A percentile compares a stretch with the other conserved stretches of the same genome.
These are phyloP conservation scores for Rhodophaea formosa DNA, from an alignment of 2,888 invertebrate genomes.

Conservation along the genomic window DNA sequence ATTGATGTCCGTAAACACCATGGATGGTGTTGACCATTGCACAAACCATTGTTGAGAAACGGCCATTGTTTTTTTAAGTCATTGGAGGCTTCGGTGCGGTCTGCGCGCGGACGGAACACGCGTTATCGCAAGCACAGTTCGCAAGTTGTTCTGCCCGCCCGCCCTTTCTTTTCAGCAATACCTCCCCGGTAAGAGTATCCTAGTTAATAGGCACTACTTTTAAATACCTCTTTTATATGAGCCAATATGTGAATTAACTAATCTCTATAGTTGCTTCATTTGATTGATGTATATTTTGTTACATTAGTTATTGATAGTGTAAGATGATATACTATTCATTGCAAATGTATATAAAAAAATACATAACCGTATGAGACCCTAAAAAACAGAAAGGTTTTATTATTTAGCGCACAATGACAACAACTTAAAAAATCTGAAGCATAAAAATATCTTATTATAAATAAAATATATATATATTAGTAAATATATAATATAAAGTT, in stretches of 20 bases:
- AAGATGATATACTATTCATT: too few species aligned
- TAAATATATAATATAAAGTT: too few species aligned
- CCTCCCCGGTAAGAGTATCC: not conserved
- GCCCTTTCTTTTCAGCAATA: slow-evolving; percentile 37
- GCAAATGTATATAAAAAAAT: too few species aligned
- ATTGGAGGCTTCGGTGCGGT: slow-evolving; percentile 14
- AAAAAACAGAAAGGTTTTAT: too few species aligned
- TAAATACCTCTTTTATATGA: not conserved
- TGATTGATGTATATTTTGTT: too few species aligned
- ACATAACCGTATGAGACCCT: too few species aligned
- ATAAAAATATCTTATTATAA: too few species aligned
- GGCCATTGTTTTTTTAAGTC: slow-evolving; percentile 51
- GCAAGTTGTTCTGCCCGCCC: slow-evolving; percentile 47
- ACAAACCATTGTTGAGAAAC: slow-evolving; percentile 77
- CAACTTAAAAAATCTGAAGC: too few species aligned
- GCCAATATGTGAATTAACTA: not conserved
- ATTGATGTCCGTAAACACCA: slow-evolving; percentile 59
- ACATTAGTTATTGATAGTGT: too few species aligned
- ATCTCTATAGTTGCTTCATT: not conserved
- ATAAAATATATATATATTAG: too few species aligned
- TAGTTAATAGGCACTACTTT: not conserved
- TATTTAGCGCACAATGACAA: too few species aligned
- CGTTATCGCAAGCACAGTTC: slow-evolving; percentile 50
- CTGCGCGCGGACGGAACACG: slow-evolving; percentile 37
- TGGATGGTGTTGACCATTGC: slow-evolving; percentile 68